Evolutionary conservation across 37 sponge, comb jelly and placozoan genomes (phyloP), one percentile per base, ranked within the genome.

Genomic region (Aplysina aerophoba): DNA sequence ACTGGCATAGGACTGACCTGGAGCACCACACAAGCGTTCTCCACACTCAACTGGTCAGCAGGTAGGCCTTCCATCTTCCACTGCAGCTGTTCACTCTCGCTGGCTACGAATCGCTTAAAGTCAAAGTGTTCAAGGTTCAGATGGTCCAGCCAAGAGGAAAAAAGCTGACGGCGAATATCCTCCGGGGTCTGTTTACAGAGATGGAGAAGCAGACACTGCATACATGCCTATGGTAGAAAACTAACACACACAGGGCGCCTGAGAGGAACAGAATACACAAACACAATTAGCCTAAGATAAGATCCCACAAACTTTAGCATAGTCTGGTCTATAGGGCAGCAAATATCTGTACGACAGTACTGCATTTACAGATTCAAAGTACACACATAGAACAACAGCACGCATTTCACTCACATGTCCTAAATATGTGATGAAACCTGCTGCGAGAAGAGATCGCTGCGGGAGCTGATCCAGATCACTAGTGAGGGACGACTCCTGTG

Each of bases 21-120:
- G 27, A 97, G 83, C 33, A 94, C 91, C 35, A 91, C 90, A 27
- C 94, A 72, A 25, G 92, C 97, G 84, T 99, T 97, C 86, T 97
- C 94, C 67, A 97, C 78, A 41, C 96, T 94, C 36, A 99, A 77
- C 20, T 92, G 90, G 68, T 99, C 99, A 15, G 94, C 92, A 0
- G 99, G 99, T 14, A 99, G 81, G 0, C 99, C 99, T 60, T 99
- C 97, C 28, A 87, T 87, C 73, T 97, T 96, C 99, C 99, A 99
- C 28, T 44, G 31, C 41, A 99, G 80, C 71, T 92, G 95, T 53
- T 93, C 94, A 80, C 91, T 97, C 71, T 99, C 99, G 21, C 95
- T 90, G 80, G 88, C 85, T 41, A 99, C 85, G 84, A 99, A 99
- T 20, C 63, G 68, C 53, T 69, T 77, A 55, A 97, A 60, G 41